phyloP scores from a whole-genome alignment of 2,113 vertebrate genomes.

The Rattus norvegicus region DNA sequence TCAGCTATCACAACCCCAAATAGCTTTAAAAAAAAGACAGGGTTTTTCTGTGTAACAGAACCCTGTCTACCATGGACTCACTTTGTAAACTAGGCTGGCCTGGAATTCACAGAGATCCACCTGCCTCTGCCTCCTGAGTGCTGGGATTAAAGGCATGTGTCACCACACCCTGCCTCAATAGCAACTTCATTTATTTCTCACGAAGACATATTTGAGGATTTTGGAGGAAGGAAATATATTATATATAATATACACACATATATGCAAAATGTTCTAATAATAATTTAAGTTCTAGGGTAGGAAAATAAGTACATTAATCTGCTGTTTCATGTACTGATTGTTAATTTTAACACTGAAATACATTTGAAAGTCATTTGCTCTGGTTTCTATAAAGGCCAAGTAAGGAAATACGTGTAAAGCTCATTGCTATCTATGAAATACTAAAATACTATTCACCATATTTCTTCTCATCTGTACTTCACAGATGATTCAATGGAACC shows the following conservation, averaged over 20 bases:
- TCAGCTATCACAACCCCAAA: not conserved
- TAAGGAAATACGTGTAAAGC: not conserved
- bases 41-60: no score
- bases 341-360: constrained; percentile 27
- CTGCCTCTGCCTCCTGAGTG: no score
- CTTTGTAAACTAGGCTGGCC: no score
- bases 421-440: not conserved
- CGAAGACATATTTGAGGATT: not conserved
- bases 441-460: not conserved
- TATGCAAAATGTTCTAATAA: not conserved
- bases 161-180: not conserved
- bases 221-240: not conserved
- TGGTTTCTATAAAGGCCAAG: not conserved
- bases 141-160: no score
- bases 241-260: not conserved
- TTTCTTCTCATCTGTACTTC: constrained; percentile 19
- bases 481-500: not conserved
- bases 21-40: not conserved
- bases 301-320: not conserved
- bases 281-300: not conserved
- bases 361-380: not conserved
- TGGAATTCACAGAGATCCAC: no score
- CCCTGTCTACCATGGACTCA: no score
- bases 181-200: not conserved
- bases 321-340: not conserved